These are phyloP conservation scores for Andrena hattorfiana DNA, from an alignment of 2,888 invertebrate genomes.

Conservation along the genomic window DNA sequence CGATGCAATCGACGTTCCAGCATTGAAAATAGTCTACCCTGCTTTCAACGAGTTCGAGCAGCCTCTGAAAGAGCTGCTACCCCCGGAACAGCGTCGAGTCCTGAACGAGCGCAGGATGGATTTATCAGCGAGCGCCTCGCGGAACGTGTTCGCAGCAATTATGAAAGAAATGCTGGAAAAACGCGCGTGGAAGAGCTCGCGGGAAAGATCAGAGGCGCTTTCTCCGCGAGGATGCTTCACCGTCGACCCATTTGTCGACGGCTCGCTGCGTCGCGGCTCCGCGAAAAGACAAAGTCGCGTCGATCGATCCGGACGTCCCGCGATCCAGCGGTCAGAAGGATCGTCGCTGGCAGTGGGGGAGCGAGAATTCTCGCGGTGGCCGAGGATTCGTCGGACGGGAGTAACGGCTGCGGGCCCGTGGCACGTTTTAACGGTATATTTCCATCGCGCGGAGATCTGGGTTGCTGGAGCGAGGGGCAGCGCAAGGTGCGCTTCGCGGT, in stretches of 20 bases:
- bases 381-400: constrained; percentile 69
- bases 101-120: background rate
- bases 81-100: background rate
- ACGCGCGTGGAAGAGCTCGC: constrained; percentile 6
- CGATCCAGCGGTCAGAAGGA: constrained; percentile 9
- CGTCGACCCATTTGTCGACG: constrained; percentile 5
- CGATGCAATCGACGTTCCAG: constrained; percentile 14
- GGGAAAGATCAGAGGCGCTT: constrained; percentile 22
- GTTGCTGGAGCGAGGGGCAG: constrained; percentile 74
- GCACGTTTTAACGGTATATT: constrained; percentile 78
- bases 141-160: constrained; percentile 9
- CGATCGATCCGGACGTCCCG: constrained; percentile 29
- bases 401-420: constrained; percentile 63
- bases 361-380: constrained; percentile 42
- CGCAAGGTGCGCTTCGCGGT: constrained; percentile 57
- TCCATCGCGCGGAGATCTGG: constrained; percentile 75
- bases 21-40: background rate
- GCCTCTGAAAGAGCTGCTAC: background rate
- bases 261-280: background rate
- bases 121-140: background rate
- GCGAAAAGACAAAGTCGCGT: constrained; percentile 4
- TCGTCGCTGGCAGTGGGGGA: constrained; percentile 2
- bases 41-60: background rate
- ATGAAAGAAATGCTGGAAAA: constrained; percentile 40
- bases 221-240: constrained; percentile 37